Base-by-base conservation (phyloP, 1,140 invertebrate genomes). In the Mylabris phalerata region DNA sequence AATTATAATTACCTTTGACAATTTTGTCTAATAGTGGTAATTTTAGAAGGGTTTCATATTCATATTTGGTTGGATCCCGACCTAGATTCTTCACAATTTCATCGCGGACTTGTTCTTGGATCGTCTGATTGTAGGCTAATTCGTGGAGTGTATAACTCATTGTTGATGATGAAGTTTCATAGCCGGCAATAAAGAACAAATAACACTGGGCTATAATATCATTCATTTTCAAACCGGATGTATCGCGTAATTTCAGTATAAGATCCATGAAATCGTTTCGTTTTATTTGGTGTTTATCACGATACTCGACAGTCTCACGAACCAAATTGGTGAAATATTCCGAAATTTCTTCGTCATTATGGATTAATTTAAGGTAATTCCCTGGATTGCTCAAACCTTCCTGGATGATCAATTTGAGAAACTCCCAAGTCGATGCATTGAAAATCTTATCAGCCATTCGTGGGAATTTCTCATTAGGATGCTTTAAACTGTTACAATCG, bases 171-270 rank as follows among this genome's bases (percentile, higher is more conserved):
- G 84, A 83, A 0, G 86, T 85, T 55, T 87, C 85, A 68, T 81
- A 85, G 3, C 84, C 84, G 41, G 82, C 84, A 9, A 82, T 59
- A 55, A 83, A 79, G 57, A 84, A 83, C 2, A 83, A 68, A 26
- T 82, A 78, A 0, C 74, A 71, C 65, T 84, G 79, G 0, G 80
- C 80, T 0, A 79, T 72, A 10, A 78, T 71, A 4, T 67, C 24
- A 46, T 76, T 73, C 26, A 75, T 13, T 0, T 71, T 67, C 41
- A 32, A 76, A 41, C 7, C 42, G 44, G 43, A 47, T 44, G n/a
- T 46, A 11, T 42, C 27, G 42, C n/a, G 26, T 54, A 11, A 67
- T 44, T 26, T 84, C 77, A 9, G 81, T 65, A 42, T 83, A 2
- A 81, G 54, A 55, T 83, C 75, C 24, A 82, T 57, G 51, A 82